phyloP scores from a whole-genome alignment of 2,888 invertebrate genomes.

The Neoitamus cyanurus region DNA sequence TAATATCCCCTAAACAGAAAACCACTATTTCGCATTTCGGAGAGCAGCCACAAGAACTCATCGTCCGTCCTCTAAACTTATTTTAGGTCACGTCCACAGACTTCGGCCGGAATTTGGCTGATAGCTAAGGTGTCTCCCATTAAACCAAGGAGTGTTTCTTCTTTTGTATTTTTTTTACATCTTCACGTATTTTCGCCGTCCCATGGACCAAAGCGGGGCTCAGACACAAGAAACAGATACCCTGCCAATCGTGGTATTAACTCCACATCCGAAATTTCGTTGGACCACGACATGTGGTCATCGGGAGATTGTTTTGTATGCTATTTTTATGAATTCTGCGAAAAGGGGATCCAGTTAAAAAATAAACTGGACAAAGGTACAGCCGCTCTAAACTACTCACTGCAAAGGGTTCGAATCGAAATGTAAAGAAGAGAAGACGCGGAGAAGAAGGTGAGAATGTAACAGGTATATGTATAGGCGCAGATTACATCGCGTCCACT shows the following conservation, averaged over 20 bases:
- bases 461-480: not conserved
- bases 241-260: not conserved
- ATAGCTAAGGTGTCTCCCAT: not conserved
- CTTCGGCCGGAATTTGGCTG: not conserved
- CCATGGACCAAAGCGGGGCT: not conserved
- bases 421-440: not conserved
- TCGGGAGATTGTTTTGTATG: slow-evolving; percentile 12
- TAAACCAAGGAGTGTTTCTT: not conserved
- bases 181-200: not conserved
- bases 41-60: not conserved
- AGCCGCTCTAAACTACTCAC: not conserved
- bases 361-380: slow-evolving; percentile 9
- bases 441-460: not conserved
- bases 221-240: not conserved
- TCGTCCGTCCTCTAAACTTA: not conserved
- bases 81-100: not conserved
- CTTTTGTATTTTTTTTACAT: not conserved
- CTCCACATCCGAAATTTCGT: slow-evolving; percentile 23
- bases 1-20: not conserved
- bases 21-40: not conserved
- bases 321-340: slow-evolving; percentile 41
- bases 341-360: slow-evolving; percentile 32
- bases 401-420: not conserved
- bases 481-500: not conserved
- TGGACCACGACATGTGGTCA: slow-evolving; percentile 40